Evolutionary conservation across 2,888 invertebrate species (phyloP), one percentile per base, ranked within the genome.

Genomic region (Rhimphoctona megacephalus): DNA sequence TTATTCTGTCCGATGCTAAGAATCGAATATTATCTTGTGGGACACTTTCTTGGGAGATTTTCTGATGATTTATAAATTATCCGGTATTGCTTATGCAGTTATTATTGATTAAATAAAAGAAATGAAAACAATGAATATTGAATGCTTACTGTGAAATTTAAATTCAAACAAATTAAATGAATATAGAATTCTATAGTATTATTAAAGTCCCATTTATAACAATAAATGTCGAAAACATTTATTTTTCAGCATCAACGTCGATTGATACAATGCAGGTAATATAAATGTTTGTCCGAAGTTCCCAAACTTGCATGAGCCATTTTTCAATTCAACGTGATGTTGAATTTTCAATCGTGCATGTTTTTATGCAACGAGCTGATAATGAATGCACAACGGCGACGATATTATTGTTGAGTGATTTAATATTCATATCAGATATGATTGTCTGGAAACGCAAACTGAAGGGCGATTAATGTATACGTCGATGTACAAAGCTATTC

Each of bases 381-480:
- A n/a, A 69, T 43, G 8, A 36, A 69, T 43, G 69, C n/a, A 69
- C 39, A 43, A 43, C 14, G 69, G 6, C 43, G 69, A 43, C n/a
- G 69, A 69, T 46, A 25, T 69, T 25, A 46, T 43, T 6, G 17
- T 69, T 25, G 25, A 67, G 36, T n/a, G 7, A 69, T 43, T 30
- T 25, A 46, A 69, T 69, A 69, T 69, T 69, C 69, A 22, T 7
- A 22, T n/a, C 39, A 74, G 25, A 22, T 74, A n/a, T 25, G 6
- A 22, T 22, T 36, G 8, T 43, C 43, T 52, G 33, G 19, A 39
- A 61, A 25, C 25, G 2, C 25, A 25, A 43, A 49, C 14, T 9
- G 74, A 43, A 19, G 33, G 43, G 22, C 61, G 57, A 61, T 74
- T 43, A 57, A 43, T 22, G 54, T 57, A 74, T 57, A 57, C 33